Evolutionary conservation across 2,113 vertebrate genomes (phyloP), one percentile per base, ranked within the genome.

Genomic region (Pedionomus torquatus): DNA sequence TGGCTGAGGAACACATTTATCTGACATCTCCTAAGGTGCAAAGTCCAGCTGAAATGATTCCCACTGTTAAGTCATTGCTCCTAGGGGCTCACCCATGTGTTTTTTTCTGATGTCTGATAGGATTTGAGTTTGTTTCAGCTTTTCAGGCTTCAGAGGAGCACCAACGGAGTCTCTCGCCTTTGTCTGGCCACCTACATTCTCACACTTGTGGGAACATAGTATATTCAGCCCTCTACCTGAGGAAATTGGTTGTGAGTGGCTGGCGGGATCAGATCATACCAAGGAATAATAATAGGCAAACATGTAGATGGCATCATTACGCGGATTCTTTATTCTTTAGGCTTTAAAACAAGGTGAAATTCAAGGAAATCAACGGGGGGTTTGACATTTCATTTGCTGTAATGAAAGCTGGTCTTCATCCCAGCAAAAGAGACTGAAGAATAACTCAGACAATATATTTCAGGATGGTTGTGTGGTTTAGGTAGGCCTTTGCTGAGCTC

Each of bases 11-110:
- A 11, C 74, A 57, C 61, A 0, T 51, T 78, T 46, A 9, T 92
- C 93, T 84, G 78, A 94, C 93, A 95, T 87, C 77, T 95, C 84
- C 39, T 87, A 61, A 93, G 89, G 91, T 95, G 77, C 66, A 75
- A 84, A 95, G 69, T 87, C 96, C 93, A 95, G 83, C 94, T 97
- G 96, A 97, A 97, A 96, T 82, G 44, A 39, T 95, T 97, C 94
- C 95, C 89, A 91, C 83, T 58, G 93, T 97, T 84, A 89, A 68
- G 61, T 97, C 96, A 96, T 89, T 96, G 77, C 93, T 96, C 33
- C 77, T 71, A 43, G 61, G 43, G 77, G 39, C 61, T 96, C 83
- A 48, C n/a, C 76, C 5, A 2, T 91, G 83, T 44, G 89, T 25
- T 64, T 82, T 87, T 89, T 76, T 64, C 77, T 94, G 61, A 30